Evolutionary conservation across 2,113 vertebrate species (phyloP).

Genomic region (Leucosticte australis): DNA sequence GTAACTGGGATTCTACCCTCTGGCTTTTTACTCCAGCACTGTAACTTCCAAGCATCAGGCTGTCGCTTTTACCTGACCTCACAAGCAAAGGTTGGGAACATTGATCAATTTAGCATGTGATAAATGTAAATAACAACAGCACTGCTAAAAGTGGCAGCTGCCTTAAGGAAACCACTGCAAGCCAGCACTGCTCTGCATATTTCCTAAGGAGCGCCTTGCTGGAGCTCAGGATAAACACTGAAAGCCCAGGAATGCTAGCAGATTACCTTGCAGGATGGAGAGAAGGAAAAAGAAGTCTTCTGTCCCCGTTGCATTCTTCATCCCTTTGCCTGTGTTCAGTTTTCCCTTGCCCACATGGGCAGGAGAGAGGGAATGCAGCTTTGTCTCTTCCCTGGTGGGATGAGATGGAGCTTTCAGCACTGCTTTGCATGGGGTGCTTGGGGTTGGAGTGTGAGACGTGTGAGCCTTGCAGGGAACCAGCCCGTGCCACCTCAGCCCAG

Average conservation of each 20-base stretch:
- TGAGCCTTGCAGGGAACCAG: not conserved
- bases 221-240: not conserved
- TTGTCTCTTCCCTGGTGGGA: not conserved
- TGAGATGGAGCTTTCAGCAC: not conserved
- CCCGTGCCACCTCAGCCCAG: not conserved
- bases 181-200: rapidly evolving
- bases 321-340: not conserved
- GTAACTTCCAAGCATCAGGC: not conserved
- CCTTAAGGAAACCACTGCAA: not conserved
- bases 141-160: not conserved
- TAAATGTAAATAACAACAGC: not conserved
- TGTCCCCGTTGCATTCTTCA: not conserved
- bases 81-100: not conserved
- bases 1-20: not conserved
- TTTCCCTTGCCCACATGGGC: not conserved
- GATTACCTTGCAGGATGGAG: not conserved
- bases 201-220: not conserved
- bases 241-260: not conserved
- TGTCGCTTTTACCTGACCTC: not conserved
- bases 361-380: not conserved
- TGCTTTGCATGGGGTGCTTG: not conserved
- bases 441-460: not conserved
- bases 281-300: not conserved
- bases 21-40: not conserved
- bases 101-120: not conserved